These are phyloP conservation scores for Notodonta dromedarius DNA, from an alignment of 2,888 invertebrate genomes.

Conservation along the genomic window DNA sequence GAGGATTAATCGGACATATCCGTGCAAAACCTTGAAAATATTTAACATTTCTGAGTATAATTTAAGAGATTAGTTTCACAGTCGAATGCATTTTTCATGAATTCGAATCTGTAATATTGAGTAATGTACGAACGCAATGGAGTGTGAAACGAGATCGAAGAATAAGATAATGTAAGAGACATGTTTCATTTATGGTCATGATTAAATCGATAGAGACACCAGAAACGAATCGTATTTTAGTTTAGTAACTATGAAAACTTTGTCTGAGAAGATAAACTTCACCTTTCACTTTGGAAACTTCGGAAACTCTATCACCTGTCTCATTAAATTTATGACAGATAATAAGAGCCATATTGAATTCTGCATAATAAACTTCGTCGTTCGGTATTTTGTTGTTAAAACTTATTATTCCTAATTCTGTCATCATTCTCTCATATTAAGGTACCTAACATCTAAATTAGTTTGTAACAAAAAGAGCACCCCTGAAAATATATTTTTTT, in stretches of 20 bases:
- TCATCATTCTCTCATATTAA: not conserved
- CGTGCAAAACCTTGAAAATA: not conserved
- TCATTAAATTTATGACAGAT: no score
- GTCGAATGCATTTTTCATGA: constrained; percentile 6
- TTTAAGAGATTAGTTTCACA: constrained; percentile 13
- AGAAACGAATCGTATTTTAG: no score
- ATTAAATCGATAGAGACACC: no score
- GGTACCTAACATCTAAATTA: not conserved
- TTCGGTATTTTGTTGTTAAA: no score
- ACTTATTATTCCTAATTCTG: no score
- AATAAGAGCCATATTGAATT: no score
- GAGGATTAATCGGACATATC: not conserved
- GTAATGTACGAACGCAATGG: constrained; percentile 14
- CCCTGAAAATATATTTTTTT: not conserved
- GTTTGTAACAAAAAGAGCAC: not conserved
- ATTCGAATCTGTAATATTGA: constrained; percentile 8
- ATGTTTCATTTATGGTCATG: not conserved
- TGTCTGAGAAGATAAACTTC: no score
- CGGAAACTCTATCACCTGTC: no score
- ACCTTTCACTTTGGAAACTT: no score
- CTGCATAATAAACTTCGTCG: no score
- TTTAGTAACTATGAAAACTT: no score
- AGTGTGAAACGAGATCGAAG: constrained; percentile 23
- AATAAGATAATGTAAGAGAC: not conserved
- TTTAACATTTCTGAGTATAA: not conserved